Base-by-base conservation (phyloP, 2,113 vertebrate genomes). In the Callorhinus ursinus region DNA sequence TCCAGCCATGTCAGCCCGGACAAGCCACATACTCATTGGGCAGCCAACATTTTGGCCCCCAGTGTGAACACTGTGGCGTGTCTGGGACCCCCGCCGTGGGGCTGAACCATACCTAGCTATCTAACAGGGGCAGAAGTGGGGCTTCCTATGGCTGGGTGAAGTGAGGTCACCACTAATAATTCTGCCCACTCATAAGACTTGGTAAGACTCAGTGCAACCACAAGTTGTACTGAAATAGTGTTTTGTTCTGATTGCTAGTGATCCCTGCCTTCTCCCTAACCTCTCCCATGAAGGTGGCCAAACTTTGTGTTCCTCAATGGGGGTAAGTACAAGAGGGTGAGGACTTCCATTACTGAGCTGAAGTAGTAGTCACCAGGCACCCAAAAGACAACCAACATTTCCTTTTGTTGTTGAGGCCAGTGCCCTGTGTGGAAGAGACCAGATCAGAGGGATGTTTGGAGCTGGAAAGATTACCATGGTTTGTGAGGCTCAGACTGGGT, bases 401-500 rank as follows among this genome's bases (percentile, higher is more conserved):
- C 42, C 19, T 55, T 86, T 72, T 67, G 57, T 51, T 74, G 77
- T 77, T 28, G 61, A 42, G 49, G 18, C 8, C 4, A 42, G 4
- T 53, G 12, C 33, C 9, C 21, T 28, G 7, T 49, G 5, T 76
- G 26, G 13, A 49, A 63, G 28, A 61, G 5, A 69, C 21, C 49
- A 82, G 33, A 90, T 0, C 59, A 21, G 26, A 86, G 12, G 10
- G 49, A 90, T 67, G 9, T 69, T 51, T 83, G 33, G 21, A 46
- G 13, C 33, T 72, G 9, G 19, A 86, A 72, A 53, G 21, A 76
- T 33, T n/a, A 33, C 9, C 42, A 63, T 22, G 1, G 24, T 11
- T 10, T 21, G 24, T 36, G 26, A 22, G 6, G 13, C n/a, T 69
- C 99, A 99, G 51, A 99, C 99, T 6, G 99, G 99, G 89, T 99